Conservation (phyloP, 1,140 invertebrate species). For the Apocrypta bakeri region DNA sequence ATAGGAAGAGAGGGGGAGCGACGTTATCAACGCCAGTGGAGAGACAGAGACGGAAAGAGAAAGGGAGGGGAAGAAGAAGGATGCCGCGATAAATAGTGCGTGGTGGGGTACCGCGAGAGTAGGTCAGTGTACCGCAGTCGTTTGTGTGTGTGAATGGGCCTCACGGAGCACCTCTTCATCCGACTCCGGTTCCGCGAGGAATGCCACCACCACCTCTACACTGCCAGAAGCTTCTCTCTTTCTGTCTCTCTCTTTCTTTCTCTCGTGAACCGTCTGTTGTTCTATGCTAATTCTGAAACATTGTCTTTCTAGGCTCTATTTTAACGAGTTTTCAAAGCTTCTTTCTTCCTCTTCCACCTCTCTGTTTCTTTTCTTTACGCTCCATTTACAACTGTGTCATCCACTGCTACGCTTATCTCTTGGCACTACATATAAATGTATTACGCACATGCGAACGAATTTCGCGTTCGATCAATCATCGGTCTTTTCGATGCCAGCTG, state of each 20-base stretch:
- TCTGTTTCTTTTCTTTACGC: conserved; percentile 3
- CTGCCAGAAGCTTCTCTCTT: neutral
- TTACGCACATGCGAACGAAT: too few relatives aligned
- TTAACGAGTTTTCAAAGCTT: conserved; percentile 31
- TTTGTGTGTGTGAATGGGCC: conserved; percentile 22
- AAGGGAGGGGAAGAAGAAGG: conserved; percentile 48
- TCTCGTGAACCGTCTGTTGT: conserved; percentile 6
- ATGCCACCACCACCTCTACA: conserved; percentile 56
- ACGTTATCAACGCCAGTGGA: conserved; percentile 14
- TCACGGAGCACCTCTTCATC: conserved; percentile 54
- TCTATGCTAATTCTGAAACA: conserved; percentile 36
- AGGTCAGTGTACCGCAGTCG: conserved; percentile 74
- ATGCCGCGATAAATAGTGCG: conserved; percentile 42
- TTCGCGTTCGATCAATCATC: too few relatives aligned
- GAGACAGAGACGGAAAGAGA: conserved; percentile 30
- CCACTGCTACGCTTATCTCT: too few relatives aligned
- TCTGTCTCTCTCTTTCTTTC: conserved; percentile 29
- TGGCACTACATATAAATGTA: too few relatives aligned
- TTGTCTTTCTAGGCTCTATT: conserved; percentile 39
- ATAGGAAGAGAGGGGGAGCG: conserved; percentile 12
- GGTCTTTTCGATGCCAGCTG: too few relatives aligned
- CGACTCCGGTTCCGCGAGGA: conserved; percentile 73
- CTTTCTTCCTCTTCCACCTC: conserved; percentile 1
- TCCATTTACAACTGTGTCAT: conserved; percentile 45
- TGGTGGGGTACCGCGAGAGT: conserved; percentile 64